Evolutionary conservation across 1,140 invertebrate species (phyloP).

Genomic region (Aphis gossypii): DNA sequence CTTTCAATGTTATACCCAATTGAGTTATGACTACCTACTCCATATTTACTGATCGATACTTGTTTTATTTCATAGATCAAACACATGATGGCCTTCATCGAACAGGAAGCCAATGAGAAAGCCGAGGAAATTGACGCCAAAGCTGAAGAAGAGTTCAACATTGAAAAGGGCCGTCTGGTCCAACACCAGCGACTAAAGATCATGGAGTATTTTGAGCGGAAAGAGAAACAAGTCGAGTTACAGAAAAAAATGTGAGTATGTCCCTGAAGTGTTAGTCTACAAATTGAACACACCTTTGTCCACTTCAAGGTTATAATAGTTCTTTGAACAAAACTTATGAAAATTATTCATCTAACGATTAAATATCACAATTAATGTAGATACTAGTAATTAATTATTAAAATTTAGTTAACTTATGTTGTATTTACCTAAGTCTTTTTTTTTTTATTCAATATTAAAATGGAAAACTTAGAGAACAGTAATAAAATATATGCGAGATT

Average conservation of each 20-base stretch:
- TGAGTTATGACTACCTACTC: background rate
- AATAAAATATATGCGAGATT: background rate
- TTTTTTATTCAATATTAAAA: background rate
- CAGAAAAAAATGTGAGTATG: slow-evolving; percentile 95
- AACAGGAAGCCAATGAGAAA: slow-evolving; percentile 99
- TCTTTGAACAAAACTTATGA: background rate
- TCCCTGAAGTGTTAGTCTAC: background rate
- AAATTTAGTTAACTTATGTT: too few species aligned
- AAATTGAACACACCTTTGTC: slow-evolving; percentile 18
- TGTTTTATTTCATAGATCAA: slow-evolving; percentile 79
- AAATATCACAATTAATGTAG: background rate
- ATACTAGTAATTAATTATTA: background rate
- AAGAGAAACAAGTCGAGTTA: slow-evolving; percentile 98
- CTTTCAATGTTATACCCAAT: background rate
- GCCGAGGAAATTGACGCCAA: slow-evolving; percentile 99
- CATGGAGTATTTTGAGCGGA: slow-evolving; percentile 99
- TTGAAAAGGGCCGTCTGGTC: slow-evolving; percentile 97
- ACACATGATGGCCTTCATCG: slow-evolving; percentile 99
- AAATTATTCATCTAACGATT: background rate
- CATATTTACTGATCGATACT: background rate
- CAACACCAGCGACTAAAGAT: slow-evolving; percentile 98
- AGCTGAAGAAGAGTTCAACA: slow-evolving; percentile 99
- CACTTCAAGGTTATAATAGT: slow-evolving; percentile 34
- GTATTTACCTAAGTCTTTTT: too few species aligned
- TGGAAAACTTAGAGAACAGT: background rate